These are phyloP conservation scores for Teleogryllus occipitalis DNA, from an alignment of 1,140 invertebrate genomes.

Conservation along the genomic window DNA sequence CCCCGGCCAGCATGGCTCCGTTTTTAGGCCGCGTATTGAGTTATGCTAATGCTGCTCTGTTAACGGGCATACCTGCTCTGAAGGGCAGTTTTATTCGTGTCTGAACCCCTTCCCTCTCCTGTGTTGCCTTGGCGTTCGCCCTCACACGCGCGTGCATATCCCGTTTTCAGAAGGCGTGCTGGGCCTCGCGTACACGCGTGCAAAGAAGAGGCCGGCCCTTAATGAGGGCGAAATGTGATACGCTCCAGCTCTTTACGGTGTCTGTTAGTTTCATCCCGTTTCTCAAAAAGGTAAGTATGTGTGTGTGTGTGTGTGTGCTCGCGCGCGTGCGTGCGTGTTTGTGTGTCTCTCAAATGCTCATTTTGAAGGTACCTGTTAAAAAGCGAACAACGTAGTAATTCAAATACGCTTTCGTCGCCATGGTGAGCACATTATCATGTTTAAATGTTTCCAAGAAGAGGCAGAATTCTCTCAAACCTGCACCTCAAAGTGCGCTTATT, in stretches of 20 bases:
- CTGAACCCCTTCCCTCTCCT: background rate
- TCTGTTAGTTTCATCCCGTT: constrained; percentile 1
- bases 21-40: background rate
- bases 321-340: too few relatives aligned
- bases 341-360: background rate
- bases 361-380: background rate
- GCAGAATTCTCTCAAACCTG: background rate
- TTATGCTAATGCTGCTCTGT: background rate
- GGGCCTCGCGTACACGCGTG: background rate
- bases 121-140: background rate
- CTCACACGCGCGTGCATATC: background rate
- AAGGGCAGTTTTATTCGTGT: background rate
- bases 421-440: background rate
- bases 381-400: background rate
- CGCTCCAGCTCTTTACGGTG: background rate
- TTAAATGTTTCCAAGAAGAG: background rate
- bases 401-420: background rate
- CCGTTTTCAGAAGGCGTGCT: too few relatives aligned
- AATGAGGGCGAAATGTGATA: constrained; percentile 1
- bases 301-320: too few relatives aligned
- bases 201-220: background rate
- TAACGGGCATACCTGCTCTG: background rate
- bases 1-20: too few relatives aligned
- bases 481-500: background rate
- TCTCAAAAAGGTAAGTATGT: background rate